Percentiles rank a stretch among this genome's conserved stretches.
Evolutionary conservation across 1,140 invertebrate species (phyloP).

Genomic region (Ericerus pela): DNA sequence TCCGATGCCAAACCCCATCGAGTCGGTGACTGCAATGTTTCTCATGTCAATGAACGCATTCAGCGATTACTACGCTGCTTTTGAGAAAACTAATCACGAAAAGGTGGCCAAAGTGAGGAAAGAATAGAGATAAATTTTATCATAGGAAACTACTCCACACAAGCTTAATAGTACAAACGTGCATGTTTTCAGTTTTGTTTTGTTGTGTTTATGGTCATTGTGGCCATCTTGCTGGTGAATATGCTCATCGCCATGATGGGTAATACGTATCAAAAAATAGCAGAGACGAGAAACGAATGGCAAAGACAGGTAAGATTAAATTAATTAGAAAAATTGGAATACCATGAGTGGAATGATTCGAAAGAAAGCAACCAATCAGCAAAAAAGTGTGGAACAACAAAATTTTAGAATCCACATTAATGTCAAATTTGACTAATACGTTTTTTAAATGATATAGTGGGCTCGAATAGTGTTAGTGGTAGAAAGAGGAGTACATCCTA

Average conservation of each 20-base stretch:
- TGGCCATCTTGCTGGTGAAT: slow-evolving; percentile 87
- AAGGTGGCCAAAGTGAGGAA: slow-evolving; percentile 64
- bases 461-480: slow-evolving; percentile 92
- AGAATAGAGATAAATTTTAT: too few relatives aligned
- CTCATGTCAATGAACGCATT: slow-evolving; percentile 95
- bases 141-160: neutral
- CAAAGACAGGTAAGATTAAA: slow-evolving; percentile 83
- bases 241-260: slow-evolving; percentile 99
- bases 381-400: too few relatives aligned
- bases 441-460: slow-evolving; percentile 49
- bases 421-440: slow-evolving; percentile 9
- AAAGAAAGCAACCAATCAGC: too few relatives aligned
- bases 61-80: slow-evolving; percentile 79
- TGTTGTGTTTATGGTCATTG: slow-evolving; percentile 90
- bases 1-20: slow-evolving; percentile 75
- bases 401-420: neutral
- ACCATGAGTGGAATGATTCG: too few relatives aligned
- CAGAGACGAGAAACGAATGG: slow-evolving; percentile 94
- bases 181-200: slow-evolving; percentile 60
- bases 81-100: slow-evolving; percentile 74
- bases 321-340: too few relatives aligned
- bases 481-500: slow-evolving; percentile 81
- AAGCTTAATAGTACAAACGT: neutral
- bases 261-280: slow-evolving; percentile 95
- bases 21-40: slow-evolving; percentile 93